A percentile compares a stretch with the other conserved stretches of the same genome.
Conservation (phyloP, 2,797 vertebrate species). For the Schizopygopsis pylzovi region DNA sequence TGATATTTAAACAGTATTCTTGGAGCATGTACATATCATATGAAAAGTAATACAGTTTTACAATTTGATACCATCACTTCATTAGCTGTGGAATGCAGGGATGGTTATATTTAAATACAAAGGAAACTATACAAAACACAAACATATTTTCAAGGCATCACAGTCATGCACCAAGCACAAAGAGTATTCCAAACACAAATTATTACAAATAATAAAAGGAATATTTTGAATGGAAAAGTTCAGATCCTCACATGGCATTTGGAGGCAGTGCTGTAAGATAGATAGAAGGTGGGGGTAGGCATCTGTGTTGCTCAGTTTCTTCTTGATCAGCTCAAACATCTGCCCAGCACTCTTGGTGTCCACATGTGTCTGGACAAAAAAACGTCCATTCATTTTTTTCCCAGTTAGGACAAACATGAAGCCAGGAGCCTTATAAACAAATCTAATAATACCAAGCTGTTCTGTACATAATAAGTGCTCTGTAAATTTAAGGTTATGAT, state of each 20-base stretch:
- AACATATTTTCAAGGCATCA: background rate
- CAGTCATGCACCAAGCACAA: background rate
- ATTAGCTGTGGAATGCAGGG: background rate
- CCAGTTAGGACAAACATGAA: slow-evolving; percentile 9
- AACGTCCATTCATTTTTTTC: slow-evolving; percentile 18
- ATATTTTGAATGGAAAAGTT: background rate
- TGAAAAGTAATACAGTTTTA: background rate
- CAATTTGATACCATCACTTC: background rate
- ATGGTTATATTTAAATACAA: background rate
- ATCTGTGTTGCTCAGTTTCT: slow-evolving; percentile 92
- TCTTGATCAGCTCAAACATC: slow-evolving; percentile 97
- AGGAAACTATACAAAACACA: background rate
- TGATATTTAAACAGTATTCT: background rate
- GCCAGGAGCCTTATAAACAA: slow-evolving; percentile 16
- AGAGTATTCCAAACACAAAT: background rate
- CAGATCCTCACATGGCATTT: slow-evolving; percentile 90
- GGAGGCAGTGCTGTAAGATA: slow-evolving; percentile 94
- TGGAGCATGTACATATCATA: background rate
- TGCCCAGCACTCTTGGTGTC: slow-evolving; percentile 95
- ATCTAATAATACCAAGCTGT: background rate
- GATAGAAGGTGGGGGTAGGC: slow-evolving; percentile 97
- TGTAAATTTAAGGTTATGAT: background rate
- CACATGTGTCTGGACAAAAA: slow-evolving; percentile 83
- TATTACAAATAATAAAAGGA: background rate
- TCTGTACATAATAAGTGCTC: background rate